Base-by-base conservation (phyloP, 2,113 vertebrate genomes). In the Lepisosteus osseus region DNA sequence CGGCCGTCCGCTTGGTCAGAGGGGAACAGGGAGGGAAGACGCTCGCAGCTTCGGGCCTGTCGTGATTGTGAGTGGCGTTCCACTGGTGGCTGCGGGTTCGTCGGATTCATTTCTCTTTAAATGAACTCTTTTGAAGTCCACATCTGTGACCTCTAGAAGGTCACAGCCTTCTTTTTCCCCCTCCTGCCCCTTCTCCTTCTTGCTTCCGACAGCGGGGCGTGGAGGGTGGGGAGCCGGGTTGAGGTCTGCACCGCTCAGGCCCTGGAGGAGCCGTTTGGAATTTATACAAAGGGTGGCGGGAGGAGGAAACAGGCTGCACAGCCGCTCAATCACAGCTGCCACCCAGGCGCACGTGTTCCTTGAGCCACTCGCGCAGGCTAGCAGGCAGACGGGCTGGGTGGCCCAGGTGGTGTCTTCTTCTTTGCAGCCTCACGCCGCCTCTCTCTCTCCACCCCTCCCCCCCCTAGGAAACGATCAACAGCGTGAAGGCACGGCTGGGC, bases 391-490 rank as follows among this genome's bases (percentile, higher is more conserved):
- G 13, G 42, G 69, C 65, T 13, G 40, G 29, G 6, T 17, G 15
- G 15, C 15, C 0, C 15, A 17, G 15, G 15, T 17, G 15, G 15
- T 17, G 15, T 54, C 44, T 15, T 63, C 8, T 29, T 40, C 13
- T 44, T 17, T 57, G 57, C 15, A 3, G 2, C 29, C 2, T 72
- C 54, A 56, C 29, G 9, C 14, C 14, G 2, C 13, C 59, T 61
- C 7, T 67, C 70, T 78, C 61, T 69, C 69, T 13, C 1, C 78
- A 7, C 85, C 76, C 75, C 83, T 73, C 78, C 85, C 76, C 75
- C 83, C 74, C 78, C 41, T 79, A 99, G 97, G 96, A 99, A 88
- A 93, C 96, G 54, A 97, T 99, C 84, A 96, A 96, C 88, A 96
- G 88, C 6, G 95, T 99, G 76, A 98, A 96, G 86, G 86, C 93